Percentiles rank a stretch among this genome's conserved stretches.
Evolutionary conservation across 2,888 invertebrate genomes (phyloP).

Genomic region (Caenorhabditis sp.): DNA sequence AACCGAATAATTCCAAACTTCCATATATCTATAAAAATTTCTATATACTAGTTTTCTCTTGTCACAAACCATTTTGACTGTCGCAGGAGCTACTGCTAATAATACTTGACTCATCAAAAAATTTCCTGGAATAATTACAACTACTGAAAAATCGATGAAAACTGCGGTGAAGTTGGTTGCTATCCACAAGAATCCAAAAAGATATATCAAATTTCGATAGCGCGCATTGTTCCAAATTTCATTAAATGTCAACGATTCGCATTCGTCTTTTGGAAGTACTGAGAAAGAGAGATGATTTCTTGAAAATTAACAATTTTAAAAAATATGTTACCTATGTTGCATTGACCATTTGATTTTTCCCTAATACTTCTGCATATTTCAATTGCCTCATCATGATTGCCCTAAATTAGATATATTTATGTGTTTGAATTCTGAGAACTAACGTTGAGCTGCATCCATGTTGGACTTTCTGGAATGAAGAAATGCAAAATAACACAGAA

Average conservation of each 20-base stretch:
- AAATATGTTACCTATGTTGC: conserved; percentile 9
- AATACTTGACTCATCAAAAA: conserved; percentile 36
- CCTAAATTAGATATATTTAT: conserved; percentile 10
- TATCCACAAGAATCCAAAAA: conserved; percentile 38
- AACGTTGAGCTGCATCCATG: conserved; percentile 33
- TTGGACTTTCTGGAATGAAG: conserved; percentile 39
- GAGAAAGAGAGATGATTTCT: background rate
- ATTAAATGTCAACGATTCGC: conserved; percentile 17
- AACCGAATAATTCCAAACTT: conserved; percentile 22
- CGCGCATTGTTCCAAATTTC: conserved; percentile 34
- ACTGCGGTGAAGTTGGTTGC: conserved; percentile 39
- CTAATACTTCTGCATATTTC: conserved; percentile 13
- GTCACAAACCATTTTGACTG: conserved; percentile 1
- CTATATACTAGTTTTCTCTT: background rate
- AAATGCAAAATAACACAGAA: conserved; percentile 22
- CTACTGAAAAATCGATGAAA: conserved; percentile 37
- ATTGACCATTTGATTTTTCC: conserved; percentile 21
- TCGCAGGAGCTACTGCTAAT: conserved; percentile 21
- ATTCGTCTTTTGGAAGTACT: conserved; percentile 15
- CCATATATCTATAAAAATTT: conserved; percentile 28
- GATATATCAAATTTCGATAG: conserved; percentile 27
- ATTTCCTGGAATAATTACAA: conserved; percentile 18
- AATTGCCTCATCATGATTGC: conserved; percentile 13
- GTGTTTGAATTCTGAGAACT: background rate
- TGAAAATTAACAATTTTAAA: background rate